Conservation (phyloP, 2,888 invertebrate species). For the Tryphoninae sp. region DNA sequence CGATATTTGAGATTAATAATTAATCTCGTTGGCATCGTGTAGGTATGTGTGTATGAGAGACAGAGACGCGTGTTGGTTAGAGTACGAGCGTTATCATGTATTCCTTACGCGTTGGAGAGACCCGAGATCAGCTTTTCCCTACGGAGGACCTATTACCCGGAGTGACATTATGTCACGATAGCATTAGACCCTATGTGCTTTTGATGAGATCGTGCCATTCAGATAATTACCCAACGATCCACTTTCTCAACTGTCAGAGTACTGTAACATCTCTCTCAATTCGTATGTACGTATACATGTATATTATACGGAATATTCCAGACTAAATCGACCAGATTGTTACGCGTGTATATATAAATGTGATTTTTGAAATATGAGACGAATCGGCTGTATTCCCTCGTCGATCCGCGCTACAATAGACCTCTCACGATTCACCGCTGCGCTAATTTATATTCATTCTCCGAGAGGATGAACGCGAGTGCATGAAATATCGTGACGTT, state of each 20-base stretch:
- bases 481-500: too few relatives aligned
- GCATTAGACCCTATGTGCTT: constrained; percentile 63
- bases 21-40: background rate
- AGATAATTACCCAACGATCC: constrained; percentile 62
- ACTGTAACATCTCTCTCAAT: constrained; percentile 16
- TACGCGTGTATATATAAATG: too few relatives aligned
- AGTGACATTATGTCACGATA: constrained; percentile 65
- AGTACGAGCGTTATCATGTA: constrained; percentile 50
- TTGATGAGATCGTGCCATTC: constrained; percentile 65
- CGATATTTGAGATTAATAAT: constrained; percentile 21
- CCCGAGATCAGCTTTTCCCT: constrained; percentile 48
- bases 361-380: too few relatives aligned
- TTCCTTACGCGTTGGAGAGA: constrained; percentile 63
- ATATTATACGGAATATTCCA: background rate
- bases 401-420: too few relatives aligned
- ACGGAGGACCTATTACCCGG: constrained; percentile 62
- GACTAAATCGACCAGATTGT: background rate
- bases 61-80: background rate
- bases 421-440: too few relatives aligned
- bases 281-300: constrained; percentile 1
- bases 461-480: too few relatives aligned
- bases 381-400: too few relatives aligned
- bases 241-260: constrained; percentile 60
- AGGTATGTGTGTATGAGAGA: background rate
- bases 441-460: too few relatives aligned